Evolutionary conservation across 2,888 invertebrate genomes (phyloP).

Genomic region (Pheosia tremula): DNA sequence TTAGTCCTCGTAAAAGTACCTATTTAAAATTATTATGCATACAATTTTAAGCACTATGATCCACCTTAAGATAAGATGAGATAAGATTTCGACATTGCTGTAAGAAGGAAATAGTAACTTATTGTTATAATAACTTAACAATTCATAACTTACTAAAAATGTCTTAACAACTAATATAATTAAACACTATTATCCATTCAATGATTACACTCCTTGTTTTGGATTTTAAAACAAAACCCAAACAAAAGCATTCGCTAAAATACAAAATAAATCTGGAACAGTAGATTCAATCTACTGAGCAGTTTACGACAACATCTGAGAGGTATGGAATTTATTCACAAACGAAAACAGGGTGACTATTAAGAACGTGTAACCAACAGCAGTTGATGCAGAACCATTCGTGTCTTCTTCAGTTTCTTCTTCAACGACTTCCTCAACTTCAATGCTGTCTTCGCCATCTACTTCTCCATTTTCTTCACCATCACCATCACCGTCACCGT

Average conservation of each 20-base stretch:
- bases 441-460: slow-evolving; percentile 17
- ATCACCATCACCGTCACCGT: slow-evolving; percentile 12
- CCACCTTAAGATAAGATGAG: neutral
- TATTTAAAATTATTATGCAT: neutral
- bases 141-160: neutral
- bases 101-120: neutral
- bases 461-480: slow-evolving; percentile 22
- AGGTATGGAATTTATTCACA: slow-evolving; percentile 54
- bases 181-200: neutral
- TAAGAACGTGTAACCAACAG: slow-evolving; percentile 61
- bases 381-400: slow-evolving; percentile 57
- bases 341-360: slow-evolving; percentile 58
- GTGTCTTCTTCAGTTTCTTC: slow-evolving; percentile 28
- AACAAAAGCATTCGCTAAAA: slow-evolving; percentile 2
- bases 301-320: slow-evolving; percentile 50
- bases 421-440: slow-evolving; percentile 20
- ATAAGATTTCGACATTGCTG: neutral
- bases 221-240: slow-evolving; percentile 27
- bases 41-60: neutral
- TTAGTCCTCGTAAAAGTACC: slow-evolving; percentile 2
- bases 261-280: slow-evolving; percentile 24
- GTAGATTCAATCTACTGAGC: slow-evolving; percentile 41
- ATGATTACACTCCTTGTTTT: slow-evolving; percentile 20
- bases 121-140: neutral
- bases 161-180: neutral